Percentiles rank a stretch among this genome's conserved stretches.
Evolutionary conservation across 2,888 invertebrate species (phyloP).

Genomic region (Dermolepida albohirtum): DNA sequence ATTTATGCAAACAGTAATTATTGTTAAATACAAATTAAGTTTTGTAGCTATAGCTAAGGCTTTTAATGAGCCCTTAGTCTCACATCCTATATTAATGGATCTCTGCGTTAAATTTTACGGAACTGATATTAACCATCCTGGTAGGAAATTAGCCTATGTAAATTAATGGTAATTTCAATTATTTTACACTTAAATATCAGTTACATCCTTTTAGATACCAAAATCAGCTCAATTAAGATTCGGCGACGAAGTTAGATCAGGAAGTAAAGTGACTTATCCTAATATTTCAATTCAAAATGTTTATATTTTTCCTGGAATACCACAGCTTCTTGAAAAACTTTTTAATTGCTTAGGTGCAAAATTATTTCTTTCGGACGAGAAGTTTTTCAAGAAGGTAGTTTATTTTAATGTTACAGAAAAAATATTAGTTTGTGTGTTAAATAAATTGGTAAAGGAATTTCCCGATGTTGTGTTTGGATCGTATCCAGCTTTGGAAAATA

Average conservation of each 20-base stretch:
- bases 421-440: conserved; percentile 63
- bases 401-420: conserved; percentile 66
- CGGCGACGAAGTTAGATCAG: conserved; percentile 56
- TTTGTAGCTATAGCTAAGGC: conserved; percentile 68
- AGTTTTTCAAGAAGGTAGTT: conserved; percentile 63
- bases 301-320: conserved; percentile 79
- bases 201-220: conserved; percentile 67
- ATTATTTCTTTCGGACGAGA: conserved; percentile 61
- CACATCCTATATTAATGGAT: conserved; percentile 65
- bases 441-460: conserved; percentile 63
- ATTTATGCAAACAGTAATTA: background rate
- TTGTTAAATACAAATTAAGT: background rate
- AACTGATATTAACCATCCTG: conserved; percentile 63
- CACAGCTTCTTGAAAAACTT: conserved; percentile 66
- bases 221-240: conserved; percentile 64
- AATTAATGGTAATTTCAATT: conserved; percentile 39
- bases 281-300: conserved; percentile 71
- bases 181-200: background rate
- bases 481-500: conserved; percentile 66
- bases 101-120: conserved; percentile 65
- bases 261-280: conserved; percentile 62
- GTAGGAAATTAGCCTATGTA: conserved; percentile 63
- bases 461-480: conserved; percentile 68
- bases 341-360: conserved; percentile 60
- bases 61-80: conserved; percentile 64